Base-by-base conservation (phyloP, 2,888 invertebrate species). In the Rhorus exstirpatorius region DNA sequence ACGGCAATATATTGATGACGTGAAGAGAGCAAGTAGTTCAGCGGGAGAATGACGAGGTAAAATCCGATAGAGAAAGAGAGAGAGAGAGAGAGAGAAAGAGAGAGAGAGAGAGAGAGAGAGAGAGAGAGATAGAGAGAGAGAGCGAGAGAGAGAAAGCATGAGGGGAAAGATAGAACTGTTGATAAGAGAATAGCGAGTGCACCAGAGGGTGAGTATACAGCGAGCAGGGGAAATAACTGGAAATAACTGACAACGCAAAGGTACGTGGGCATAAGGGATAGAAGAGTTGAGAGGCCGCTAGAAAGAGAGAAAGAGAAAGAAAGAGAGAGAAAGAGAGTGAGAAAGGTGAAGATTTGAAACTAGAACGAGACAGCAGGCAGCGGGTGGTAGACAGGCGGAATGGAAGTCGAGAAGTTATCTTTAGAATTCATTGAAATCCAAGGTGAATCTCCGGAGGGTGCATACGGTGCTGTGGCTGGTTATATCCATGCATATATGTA, bases 351-450 rank as follows among this genome's bases (percentile, higher is more conserved):
- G 74, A 72, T 74, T 79, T 74, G 74, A 74, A 74, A 79, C 67
- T 60, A 44, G 76, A 83, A 80, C 68, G 67, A 51, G 76, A 71
- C 65, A 67, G 65, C 31, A 75, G n/a, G 41, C 72, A 63, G 67
- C 49, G 55, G 76, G 41, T 21, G 77, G 44, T 68, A 77, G 72
- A 74, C 61, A 72, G 78, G 60, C 51, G 81, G 84, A 83, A 85
- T 84, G 84, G 81, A 77, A 84, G 86, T 78, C 84, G 81, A 85
- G 83, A 87, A 90, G 87, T 89, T 89, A 87, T 88, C 88, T 89
- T 89, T 88, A 87, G 89, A 90, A 91, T 90, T 90, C 88, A 91
- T 90, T 88, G 89, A 90, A 90, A 89, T 87, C 86, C 87, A 83
- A 78, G 83, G 86, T 67, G 83, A 84, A 86, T 85, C 85, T 87